phyloP scores from a whole-genome alignment of 2,797 vertebrate genomes.

The Gymnopithys bicolor region DNA sequence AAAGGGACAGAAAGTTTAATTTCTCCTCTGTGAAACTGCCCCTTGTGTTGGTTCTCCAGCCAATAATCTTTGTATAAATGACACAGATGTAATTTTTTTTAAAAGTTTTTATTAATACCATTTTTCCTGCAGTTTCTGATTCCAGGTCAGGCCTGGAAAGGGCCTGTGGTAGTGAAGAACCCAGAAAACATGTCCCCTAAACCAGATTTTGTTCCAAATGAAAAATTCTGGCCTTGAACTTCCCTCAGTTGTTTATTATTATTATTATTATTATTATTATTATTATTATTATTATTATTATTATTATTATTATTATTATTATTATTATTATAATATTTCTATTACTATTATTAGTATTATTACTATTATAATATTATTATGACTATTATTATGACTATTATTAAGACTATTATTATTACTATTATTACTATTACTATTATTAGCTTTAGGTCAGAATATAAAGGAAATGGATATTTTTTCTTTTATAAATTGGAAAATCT shows the following conservation, averaged over 20 bases:
- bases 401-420: neutral
- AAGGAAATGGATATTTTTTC: neutral
- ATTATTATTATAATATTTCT: neutral
- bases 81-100: neutral
- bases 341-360: neutral
- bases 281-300: too few species aligned
- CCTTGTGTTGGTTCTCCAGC: neutral
- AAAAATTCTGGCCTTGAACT: neutral
- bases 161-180: neutral
- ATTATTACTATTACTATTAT: too few species aligned
- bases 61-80: neutral
- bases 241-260: neutral
- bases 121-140: neutral
- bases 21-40: neutral
- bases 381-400: too few species aligned
- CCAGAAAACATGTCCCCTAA: neutral
- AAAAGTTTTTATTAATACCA: neutral
- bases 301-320: too few species aligned
- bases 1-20: neutral
- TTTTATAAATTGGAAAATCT: neutral
- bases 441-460: neutral
- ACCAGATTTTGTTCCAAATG: neutral
- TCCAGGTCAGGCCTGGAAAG: neutral
- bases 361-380: too few species aligned
- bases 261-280: too few species aligned